phyloP scores from a whole-genome alignment of 2,797 vertebrate genomes.

The Aplochiton taeniatus region DNA sequence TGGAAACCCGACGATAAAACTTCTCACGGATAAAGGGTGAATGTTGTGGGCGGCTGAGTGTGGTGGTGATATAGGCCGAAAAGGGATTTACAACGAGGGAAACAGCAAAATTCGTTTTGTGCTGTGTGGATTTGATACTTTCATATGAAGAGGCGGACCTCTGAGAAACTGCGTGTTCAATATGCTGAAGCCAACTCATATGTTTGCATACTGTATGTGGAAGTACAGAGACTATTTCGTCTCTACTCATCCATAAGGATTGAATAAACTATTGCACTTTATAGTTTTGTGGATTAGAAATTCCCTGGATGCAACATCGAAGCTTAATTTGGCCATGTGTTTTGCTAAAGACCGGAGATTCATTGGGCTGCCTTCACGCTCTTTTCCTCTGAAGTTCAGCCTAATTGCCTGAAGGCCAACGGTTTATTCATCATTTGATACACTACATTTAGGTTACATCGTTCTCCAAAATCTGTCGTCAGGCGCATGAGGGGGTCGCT shows the following conservation, averaged over 20 bases:
- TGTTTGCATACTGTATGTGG: constrained; percentile 72
- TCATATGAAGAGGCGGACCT: constrained; percentile 66
- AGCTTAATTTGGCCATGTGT: constrained; percentile 6
- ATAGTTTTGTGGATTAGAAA: constrained; percentile 23
- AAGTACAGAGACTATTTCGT: constrained; percentile 63
- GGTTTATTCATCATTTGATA: not conserved
- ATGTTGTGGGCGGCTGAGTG: constrained; percentile 13
- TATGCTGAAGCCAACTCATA: constrained; percentile 62
- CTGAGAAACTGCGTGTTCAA: constrained; percentile 51
- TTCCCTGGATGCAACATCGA: constrained; percentile 28
- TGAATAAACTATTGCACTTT: constrained; percentile 37
- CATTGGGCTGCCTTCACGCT: constrained; percentile 49
- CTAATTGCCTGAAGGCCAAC: constrained; percentile 8
- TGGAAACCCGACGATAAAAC: constrained; percentile 54
- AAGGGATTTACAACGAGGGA: constrained; percentile 39
- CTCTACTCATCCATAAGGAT: constrained; percentile 51
- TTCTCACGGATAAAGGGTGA: constrained; percentile 39
- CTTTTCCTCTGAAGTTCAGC: constrained; percentile 41
- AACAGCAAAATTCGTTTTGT: constrained; percentile 33
- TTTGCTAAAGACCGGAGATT: constrained; percentile 50
- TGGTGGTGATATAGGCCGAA: constrained; percentile 8
- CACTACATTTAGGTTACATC: constrained; percentile 26
- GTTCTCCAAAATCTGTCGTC: constrained; percentile 35
- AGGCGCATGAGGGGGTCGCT: constrained; percentile 36
- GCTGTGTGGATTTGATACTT: constrained; percentile 63